Conservation (phyloP, 1,140 invertebrate genomes). For the Drosophila aff. region DNA sequence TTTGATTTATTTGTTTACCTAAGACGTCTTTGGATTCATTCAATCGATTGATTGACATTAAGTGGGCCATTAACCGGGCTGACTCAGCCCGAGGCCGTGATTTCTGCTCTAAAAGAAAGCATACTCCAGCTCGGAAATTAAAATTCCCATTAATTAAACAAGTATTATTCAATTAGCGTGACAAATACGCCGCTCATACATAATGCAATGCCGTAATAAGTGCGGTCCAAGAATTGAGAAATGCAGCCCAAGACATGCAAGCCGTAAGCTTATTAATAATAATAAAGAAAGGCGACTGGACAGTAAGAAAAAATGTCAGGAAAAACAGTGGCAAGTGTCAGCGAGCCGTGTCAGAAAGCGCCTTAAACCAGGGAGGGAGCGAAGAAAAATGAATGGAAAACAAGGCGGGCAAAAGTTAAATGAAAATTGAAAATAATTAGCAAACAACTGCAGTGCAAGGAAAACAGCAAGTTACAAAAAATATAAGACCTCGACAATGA, state of each 20-base stretch:
- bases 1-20: slow-evolving; percentile 59
- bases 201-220: slow-evolving; percentile 48
- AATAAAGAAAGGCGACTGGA: slow-evolving; percentile 20
- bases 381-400: slow-evolving; percentile 35
- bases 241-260: slow-evolving; percentile 28
- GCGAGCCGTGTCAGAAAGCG: slow-evolving; percentile 47
- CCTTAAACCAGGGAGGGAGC: slow-evolving; percentile 39
- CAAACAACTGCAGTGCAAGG: slow-evolving; percentile 47
- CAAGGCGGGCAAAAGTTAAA: slow-evolving; percentile 43
- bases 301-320: slow-evolving; percentile 18
- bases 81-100: slow-evolving; percentile 7
- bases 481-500: background rate
- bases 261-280: slow-evolving; percentile 43
- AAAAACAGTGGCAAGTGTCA: slow-evolving; percentile 56
- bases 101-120: no score
- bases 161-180: slow-evolving; percentile 74
- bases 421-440: slow-evolving; percentile 77
- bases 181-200: slow-evolving; percentile 51
- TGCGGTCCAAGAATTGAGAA: slow-evolving; percentile 15
- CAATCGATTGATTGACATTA: slow-evolving; percentile 48
- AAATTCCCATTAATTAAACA: slow-evolving; percentile 35
- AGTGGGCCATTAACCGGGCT: slow-evolving; percentile 32
- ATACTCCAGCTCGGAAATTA: background rate
- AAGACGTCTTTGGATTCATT: slow-evolving; percentile 24
- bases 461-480: background rate